Evolutionary conservation across 2,888 invertebrate species (phyloP).

Genomic region (Drepanosiphum platanoidis): DNA sequence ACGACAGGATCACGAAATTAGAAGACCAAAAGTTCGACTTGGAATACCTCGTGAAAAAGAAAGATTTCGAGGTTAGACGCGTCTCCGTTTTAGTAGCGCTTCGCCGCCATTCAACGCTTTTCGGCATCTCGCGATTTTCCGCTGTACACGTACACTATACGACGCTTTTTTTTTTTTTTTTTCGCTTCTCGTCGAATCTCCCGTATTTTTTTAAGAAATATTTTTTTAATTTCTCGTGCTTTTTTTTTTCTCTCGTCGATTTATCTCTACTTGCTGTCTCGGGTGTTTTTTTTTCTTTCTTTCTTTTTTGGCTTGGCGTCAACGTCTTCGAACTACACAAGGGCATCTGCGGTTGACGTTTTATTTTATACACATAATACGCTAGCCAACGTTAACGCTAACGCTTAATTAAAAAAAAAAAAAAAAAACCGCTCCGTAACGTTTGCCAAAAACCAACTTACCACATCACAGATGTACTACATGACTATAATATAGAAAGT

Average conservation of each 20-base stretch:
- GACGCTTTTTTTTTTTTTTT: not conserved
- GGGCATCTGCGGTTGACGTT: slow-evolving; percentile 28
- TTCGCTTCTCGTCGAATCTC: not conserved
- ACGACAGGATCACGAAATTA: slow-evolving; percentile 86
- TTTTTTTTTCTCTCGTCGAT: not conserved
- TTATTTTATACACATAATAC: slow-evolving; percentile 8
- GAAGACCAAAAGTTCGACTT: slow-evolving; percentile 98
- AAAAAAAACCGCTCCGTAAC: slow-evolving; percentile 5
- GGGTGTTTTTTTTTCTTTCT: not conserved
- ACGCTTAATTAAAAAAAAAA: slow-evolving; percentile 45
- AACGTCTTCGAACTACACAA: slow-evolving; percentile 19
- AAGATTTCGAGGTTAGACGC: slow-evolving; percentile 64
- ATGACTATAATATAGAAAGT: not conserved
- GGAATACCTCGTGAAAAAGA: slow-evolving; percentile 81
- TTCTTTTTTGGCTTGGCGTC: slow-evolving; percentile 45
- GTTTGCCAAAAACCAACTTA: slow-evolving; percentile 48
- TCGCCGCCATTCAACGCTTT: not conserved
- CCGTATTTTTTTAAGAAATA: not conserved
- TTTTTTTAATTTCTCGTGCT: not conserved
- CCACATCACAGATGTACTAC: too few species aligned
- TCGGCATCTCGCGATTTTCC: not conserved
- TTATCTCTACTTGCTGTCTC: not conserved
- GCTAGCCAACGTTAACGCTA: slow-evolving; percentile 46
- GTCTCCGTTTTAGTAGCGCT: not conserved
- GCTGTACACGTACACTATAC: not conserved